Conservation (phyloP, 2,113 vertebrate species). For the Aegithalos caudatus region DNA sequence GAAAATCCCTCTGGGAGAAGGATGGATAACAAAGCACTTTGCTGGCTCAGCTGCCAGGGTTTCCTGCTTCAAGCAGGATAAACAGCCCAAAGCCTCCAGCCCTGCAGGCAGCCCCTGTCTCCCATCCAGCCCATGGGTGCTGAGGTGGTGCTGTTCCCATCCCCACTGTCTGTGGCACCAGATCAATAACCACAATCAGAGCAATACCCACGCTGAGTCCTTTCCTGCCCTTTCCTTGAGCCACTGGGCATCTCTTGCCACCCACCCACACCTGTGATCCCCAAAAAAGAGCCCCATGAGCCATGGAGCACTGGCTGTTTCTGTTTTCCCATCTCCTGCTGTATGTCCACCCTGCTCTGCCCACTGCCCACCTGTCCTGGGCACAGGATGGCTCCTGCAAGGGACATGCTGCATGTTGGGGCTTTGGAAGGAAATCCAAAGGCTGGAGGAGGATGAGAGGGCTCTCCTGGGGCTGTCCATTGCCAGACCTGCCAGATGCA, state of each 20-base stretch:
- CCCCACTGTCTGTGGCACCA: rapidly evolving
- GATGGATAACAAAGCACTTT: neutral
- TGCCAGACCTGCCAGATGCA: neutral
- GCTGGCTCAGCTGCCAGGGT: neutral
- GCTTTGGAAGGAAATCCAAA: neutral
- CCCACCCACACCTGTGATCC: neutral
- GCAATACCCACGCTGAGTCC: neutral
- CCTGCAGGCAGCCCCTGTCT: neutral
- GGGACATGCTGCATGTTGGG: neutral
- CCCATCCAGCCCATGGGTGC: rapidly evolving
- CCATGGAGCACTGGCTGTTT: neutral
- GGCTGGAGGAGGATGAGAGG: neutral
- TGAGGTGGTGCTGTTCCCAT: rapidly evolving
- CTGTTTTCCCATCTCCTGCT: neutral
- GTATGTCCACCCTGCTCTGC: neutral
- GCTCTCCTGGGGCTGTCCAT: neutral
- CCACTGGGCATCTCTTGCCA: rapidly evolving
- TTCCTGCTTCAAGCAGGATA: neutral
- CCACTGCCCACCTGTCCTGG: neutral
- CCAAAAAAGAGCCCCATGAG: neutral
- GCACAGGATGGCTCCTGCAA: neutral
- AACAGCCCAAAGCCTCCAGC: neutral
- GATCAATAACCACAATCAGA: neutral
- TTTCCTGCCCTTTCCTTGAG: neutral
- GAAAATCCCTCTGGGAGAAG: neutral